Evolutionary conservation across 2,113 vertebrate species (phyloP), one percentile per base, ranked within the genome.

Genomic region (Eidolon helvum): DNA sequence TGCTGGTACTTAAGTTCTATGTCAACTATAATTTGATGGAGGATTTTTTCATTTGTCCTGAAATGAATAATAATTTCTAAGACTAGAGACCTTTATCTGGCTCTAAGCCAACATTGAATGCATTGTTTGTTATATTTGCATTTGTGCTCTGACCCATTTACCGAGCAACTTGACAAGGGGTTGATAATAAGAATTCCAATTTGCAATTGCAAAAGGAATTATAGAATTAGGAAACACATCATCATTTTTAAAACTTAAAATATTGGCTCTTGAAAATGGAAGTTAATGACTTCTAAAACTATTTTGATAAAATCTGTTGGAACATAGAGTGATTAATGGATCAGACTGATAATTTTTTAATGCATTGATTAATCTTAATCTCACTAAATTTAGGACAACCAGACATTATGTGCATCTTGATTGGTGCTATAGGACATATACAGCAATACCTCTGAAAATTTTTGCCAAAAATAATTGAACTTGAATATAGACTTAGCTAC

Each of bases 1-100:
- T 98, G 30, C 10, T 84, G 40, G 10, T 92, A 80, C 35, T 87
- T 65, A 74, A 95, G 53, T 26, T 68, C 38, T 87, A 43, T 80
- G 68, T 83, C 90, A 95, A n/a, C 21, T 87, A 8, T 69, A 71
- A n/a, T 69, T 95, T 75, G 40, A 82, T 82, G 72, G 50, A 85
- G 6, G 12, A 71, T 3, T 71, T 96, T 91, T 95, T 61, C n/a
- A 87, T 94, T 92, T 77, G 9, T 66, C 43, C 28, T 91, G 45
- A 55, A 90, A 18, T 65, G 30, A 33, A 74, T 69, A 48, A 66
- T 86, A 78, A 88, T 80, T 91, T 92, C 71, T 87, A 66, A 92
- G 38, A 28, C 18, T 55, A 43, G 71, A 71, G 35, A 55, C 4
- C 16, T 85, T 86, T 35, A 30, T 43, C 12, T 89, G 6, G 16